These are phyloP conservation scores for Tympanuchus pallidicinctus DNA, from an alignment of 2,113 vertebrate species.

Conservation along the genomic window DNA sequence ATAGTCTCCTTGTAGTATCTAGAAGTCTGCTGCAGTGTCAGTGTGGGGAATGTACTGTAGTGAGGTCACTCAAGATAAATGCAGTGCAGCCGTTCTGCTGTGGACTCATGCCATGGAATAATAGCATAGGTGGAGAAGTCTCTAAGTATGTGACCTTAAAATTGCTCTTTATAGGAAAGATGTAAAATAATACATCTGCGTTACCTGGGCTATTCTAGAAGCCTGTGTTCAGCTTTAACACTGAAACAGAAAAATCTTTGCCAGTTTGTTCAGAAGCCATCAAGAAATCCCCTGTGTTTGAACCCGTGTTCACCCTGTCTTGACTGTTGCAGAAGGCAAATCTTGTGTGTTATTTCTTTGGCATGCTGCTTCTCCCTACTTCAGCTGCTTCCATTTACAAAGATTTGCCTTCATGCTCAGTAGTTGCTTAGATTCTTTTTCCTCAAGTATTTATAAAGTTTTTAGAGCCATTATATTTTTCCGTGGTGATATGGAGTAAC, in stretches of 20 bases:
- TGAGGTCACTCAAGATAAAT: not conserved
- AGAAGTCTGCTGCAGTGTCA: not conserved
- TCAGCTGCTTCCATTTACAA: not conserved
- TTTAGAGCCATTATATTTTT: not conserved
- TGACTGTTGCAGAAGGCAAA: not conserved
- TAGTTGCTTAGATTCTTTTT: not conserved
- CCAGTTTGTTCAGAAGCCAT: rapidly evolving
- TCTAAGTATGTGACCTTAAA: not conserved
- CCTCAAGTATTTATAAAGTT: not conserved
- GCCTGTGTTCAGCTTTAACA: not conserved
- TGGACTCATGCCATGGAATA: not conserved
- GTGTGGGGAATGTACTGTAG: not conserved
- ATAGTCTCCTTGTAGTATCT: not conserved
- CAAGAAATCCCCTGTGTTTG: not conserved
- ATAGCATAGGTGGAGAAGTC: not conserved
- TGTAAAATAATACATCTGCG: not conserved
- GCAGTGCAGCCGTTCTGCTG: not conserved
- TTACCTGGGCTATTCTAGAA: not conserved
- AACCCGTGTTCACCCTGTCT: not conserved
- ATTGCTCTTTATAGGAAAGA: not conserved
- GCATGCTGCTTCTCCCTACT: not conserved
- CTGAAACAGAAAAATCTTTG: not conserved
- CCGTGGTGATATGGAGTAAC: not conserved
- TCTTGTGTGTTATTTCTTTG: rapidly evolving
- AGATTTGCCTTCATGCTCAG: not conserved